phyloP scores from a whole-genome alignment of 1,140 invertebrate genomes.

The Euborellia annulipes region DNA sequence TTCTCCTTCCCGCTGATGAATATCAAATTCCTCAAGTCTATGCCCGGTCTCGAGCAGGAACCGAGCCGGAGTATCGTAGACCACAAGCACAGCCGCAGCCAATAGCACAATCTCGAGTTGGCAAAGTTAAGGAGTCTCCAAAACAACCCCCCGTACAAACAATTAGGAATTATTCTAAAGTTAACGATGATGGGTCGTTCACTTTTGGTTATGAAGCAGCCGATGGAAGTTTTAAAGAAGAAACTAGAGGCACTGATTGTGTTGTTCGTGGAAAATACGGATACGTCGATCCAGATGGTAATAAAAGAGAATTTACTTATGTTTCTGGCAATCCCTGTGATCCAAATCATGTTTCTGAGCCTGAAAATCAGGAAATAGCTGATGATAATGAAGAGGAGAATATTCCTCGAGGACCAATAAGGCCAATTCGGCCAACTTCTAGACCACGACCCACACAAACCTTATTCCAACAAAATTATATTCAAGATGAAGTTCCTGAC shows the following conservation, averaged over 20 bases:
- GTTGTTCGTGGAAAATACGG: conserved; percentile 77
- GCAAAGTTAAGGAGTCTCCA: conserved; percentile 29
- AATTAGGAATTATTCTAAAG: conserved; percentile 63
- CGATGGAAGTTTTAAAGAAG: conserved; percentile 79
- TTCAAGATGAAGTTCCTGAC: conserved; percentile 10
- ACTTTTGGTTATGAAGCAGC: conserved; percentile 78
- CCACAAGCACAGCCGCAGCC: neutral
- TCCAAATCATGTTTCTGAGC: conserved; percentile 54
- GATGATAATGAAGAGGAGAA: conserved; percentile 21
- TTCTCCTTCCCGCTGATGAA: too few species aligned
- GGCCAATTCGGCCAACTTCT: conserved; percentile 8
- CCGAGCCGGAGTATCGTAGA: too few species aligned
- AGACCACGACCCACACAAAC: conserved; percentile 25
- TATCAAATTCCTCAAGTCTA: too few species aligned
- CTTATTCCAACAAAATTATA: conserved; percentile 24
- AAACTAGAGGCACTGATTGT: conserved; percentile 70
- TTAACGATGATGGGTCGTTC: conserved; percentile 71
- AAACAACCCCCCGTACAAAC: conserved; percentile 59
- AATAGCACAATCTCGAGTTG: conserved; percentile 13
- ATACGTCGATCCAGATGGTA: conserved; percentile 75
- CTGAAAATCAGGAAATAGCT: conserved; percentile 35
- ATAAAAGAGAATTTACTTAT: conserved; percentile 74
- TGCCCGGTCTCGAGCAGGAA: too few species aligned
- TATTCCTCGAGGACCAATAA: conserved; percentile 18
- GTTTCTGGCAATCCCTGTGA: conserved; percentile 83